A percentile compares a stretch with the other conserved stretches of the same genome.
Evolutionary conservation across 2,888 invertebrate genomes (phyloP).

Genomic region (Dascillus cervinus): DNA sequence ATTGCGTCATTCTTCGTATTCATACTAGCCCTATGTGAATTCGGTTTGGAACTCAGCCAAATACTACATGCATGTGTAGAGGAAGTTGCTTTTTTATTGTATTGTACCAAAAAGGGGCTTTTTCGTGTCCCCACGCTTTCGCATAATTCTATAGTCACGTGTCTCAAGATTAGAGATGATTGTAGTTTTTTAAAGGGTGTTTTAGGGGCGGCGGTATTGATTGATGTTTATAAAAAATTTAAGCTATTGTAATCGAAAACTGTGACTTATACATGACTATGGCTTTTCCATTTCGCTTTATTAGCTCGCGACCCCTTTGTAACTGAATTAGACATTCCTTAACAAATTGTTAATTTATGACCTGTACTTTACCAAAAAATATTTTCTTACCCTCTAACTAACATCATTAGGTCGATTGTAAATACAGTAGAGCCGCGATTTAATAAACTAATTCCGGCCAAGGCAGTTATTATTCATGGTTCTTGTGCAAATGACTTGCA

Average conservation of each 20-base stretch:
- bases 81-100: constrained; percentile 25
- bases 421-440: too few relatives aligned
- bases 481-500: too few relatives aligned
- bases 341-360: too few relatives aligned
- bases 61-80: constrained; percentile 24
- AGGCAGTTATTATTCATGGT: too few relatives aligned
- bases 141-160: constrained; percentile 24
- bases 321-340: too few relatives aligned
- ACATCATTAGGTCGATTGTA: too few relatives aligned
- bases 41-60: constrained; percentile 22
- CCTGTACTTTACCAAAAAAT: too few relatives aligned
- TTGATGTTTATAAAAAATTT: constrained; percentile 6
- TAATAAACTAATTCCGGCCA: too few relatives aligned
- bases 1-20: constrained; percentile 24
- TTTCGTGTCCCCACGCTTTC: constrained; percentile 19
- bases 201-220: constrained; percentile 3
- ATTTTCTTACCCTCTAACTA: too few relatives aligned
- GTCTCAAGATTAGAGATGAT: constrained; percentile 17
- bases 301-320: too few relatives aligned
- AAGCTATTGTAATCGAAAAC: constrained; percentile 1
- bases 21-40: constrained; percentile 20
- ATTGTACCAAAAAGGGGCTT: constrained; percentile 21
- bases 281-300: too few relatives aligned
- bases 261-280: too few relatives aligned
- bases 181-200: constrained; percentile 13